phyloP scores from a whole-genome alignment of 2,113 vertebrate species.

The Gopherus evgoodei region DNA sequence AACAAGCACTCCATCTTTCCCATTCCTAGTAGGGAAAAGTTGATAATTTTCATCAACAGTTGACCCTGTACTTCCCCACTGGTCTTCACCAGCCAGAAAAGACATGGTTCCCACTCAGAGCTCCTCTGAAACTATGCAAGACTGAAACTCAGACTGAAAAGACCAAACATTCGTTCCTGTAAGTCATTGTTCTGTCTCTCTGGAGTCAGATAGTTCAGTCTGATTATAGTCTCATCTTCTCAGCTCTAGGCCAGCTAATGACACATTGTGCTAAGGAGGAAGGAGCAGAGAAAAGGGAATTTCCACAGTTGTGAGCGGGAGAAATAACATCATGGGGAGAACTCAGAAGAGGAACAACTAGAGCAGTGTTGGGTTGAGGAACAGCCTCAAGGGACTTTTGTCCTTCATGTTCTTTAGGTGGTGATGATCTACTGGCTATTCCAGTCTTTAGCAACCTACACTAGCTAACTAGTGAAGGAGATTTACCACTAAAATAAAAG shows the following conservation, averaged over 20 bases:
- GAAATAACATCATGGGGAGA: not conserved
- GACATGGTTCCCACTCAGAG: not conserved
- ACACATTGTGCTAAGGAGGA: not conserved
- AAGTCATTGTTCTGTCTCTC: not conserved
- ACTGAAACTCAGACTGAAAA: not conserved
- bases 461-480: not conserved
- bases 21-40: not conserved
- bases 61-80: not conserved
- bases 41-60: not conserved
- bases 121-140: not conserved
- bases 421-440: fast-evolving
- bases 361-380: not conserved
- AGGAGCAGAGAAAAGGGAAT: not conserved
- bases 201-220: not conserved
- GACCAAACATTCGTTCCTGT: not conserved
- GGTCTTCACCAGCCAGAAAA: not conserved
- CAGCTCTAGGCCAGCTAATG: not conserved
- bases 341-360: not conserved
- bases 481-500: not conserved
- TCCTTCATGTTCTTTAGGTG: not conserved
- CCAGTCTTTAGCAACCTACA: not conserved
- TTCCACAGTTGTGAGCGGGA: not conserved
- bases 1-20: not conserved
- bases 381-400: not conserved
- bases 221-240: not conserved